These are phyloP conservation scores for Caloenas nicobarica DNA, from an alignment of 2,113 vertebrate species.

Conservation along the genomic window DNA sequence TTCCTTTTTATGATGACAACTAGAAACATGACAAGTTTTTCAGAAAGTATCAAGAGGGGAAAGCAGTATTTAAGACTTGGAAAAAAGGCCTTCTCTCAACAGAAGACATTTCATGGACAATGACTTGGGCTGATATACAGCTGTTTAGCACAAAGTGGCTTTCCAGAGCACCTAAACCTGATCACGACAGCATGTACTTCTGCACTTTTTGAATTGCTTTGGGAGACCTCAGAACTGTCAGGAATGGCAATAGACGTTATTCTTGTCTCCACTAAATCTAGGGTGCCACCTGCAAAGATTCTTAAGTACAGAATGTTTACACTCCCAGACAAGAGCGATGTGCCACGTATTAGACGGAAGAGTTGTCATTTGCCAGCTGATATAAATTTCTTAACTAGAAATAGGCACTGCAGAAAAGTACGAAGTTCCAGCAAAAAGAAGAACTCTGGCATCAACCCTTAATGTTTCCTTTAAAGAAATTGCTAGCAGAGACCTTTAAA, in stretches of 20 bases:
- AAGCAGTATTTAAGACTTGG: neutral
- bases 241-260: neutral
- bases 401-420: conserved; percentile 6
- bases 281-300: conserved; percentile 37
- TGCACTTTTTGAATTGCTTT: neutral
- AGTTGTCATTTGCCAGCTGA: conserved; percentile 45
- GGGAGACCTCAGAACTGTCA: neutral
- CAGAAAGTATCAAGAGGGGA: neutral
- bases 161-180: neutral
- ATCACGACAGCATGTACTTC: neutral
- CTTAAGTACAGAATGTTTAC: conserved; percentile 34
- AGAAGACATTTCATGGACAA: neutral
- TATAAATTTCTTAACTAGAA: conserved; percentile 44
- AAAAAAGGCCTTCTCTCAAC: neutral
- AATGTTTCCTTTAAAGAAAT: conserved; percentile 33
- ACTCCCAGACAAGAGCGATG: neutral
- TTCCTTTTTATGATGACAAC: neutral
- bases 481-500: conserved; percentile 27
- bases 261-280: conserved; percentile 38
- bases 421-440: conserved; percentile 8
- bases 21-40: neutral
- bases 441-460: neutral
- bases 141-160: neutral
- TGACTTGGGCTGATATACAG: neutral
- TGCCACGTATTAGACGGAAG: conserved; percentile 43